Evolutionary conservation across 2,888 invertebrate genomes (phyloP), one percentile per base, ranked within the genome.

Genomic region (Drosophila melanocephala): DNA sequence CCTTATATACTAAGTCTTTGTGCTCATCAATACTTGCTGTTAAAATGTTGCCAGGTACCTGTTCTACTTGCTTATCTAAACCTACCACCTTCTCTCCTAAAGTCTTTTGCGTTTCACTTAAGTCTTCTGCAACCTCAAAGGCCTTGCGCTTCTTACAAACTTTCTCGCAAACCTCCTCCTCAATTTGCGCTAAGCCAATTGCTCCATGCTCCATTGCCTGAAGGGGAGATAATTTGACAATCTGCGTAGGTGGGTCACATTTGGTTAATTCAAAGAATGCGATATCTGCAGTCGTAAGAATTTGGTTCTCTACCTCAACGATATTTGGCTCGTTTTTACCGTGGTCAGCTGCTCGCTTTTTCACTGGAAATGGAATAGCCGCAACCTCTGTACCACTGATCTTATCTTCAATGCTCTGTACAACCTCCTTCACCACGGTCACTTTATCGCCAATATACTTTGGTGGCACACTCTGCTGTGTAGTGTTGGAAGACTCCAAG

Each of bases 371-470:
- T 44, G 92, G 90, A 37, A 87, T 75, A 6, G 91, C 88, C 67
- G 87, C 84, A 28, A 92, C 78, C 30, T 53, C 71, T 65, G 91
- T 92, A 28, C 88, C 87, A 30, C 91, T 87, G 73, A 91, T 68
- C 64, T 94, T 94, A 77, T 95, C 94, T 91, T 95, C 95, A 58
- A 95, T 89, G 67, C 94, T 91, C 87, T 94, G 94, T 51, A 95
- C 93, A 87, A 94, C 95, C 22, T 95, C 94, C 91, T 94, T 95
- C 6, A 95, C 95, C 79, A 95, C 95, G 12, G 94, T 94, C 32
- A 79, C 77, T 56, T 90, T 84, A 42, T 90, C 85, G 52, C 78
- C 81, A 62, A 87, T 87, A 51, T 79, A 79, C 65, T 89, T 90
- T 37, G 86, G 80, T 12, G 71, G 42, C n/a, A 69, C 59, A 62